Evolutionary conservation across 2,888 invertebrate species (phyloP), one percentile per base, ranked within the genome.

Genomic region (Drosophila hawaiiensis): DNA sequence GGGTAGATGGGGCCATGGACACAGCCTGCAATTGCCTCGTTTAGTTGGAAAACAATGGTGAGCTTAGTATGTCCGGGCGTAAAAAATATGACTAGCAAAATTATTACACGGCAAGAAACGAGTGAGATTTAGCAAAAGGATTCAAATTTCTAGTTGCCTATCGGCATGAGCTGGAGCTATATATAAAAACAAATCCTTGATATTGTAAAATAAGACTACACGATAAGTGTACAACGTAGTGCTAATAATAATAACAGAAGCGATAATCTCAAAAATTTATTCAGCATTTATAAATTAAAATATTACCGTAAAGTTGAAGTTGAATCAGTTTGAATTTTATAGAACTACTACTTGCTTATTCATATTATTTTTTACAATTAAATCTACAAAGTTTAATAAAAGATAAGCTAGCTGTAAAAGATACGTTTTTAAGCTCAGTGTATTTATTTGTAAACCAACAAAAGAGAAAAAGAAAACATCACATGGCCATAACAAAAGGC

Each of bases 31-130:
- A 84, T 83, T 83, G 88, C 81, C 76, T 78, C 88, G 84, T 69
- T 84, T 84, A 84, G 84, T 78, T 83, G 73, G 55, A 81, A 84
- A 89, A 86, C 89, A 89, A 86, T 83, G 84, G 76, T 79, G 55
- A 64, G 71, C 80, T 84, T 86, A 89, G 82, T 52, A 50, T 50
- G 68, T 60, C 66, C 60, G 68, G 76, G 67, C 70, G 69, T 58
- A 80, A 76, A 83, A 80, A 82, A 75, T 80, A 83, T 83, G 75
- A 64, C 76, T 61, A 69, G 60, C 74, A 64, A 82, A 83, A 82
- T 84, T 60, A 65, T 56, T 65, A 60, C 89, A 87, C 86, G 58
- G 83, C 4, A 12, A 67, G 54, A 84, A 89, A 80, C 29, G 6
- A 4, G 19, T 1, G 4, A 3, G 28, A 10, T 1, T 50, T 29